Conservation (phyloP, 2,113 vertebrate species). For the Gopherus flavomarginatus region DNA sequence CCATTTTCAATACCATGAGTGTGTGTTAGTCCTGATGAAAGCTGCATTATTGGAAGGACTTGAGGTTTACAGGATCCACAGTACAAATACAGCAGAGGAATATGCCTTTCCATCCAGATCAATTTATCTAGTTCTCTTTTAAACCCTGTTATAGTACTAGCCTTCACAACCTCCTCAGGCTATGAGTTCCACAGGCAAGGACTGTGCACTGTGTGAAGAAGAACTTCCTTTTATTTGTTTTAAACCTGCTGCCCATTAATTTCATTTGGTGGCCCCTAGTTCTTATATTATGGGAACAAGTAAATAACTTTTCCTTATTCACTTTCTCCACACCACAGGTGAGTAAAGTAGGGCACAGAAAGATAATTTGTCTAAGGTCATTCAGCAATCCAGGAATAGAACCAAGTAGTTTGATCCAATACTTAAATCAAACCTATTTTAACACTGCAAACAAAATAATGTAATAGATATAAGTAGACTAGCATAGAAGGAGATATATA, state of each 20-base stretch:
- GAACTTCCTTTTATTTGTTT: no score
- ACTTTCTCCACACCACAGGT: background rate
- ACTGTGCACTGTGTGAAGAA: no score
- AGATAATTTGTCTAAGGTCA: background rate
- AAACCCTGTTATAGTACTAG: no score
- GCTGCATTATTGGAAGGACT: background rate
- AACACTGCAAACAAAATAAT: background rate
- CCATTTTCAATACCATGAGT: background rate
- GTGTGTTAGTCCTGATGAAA: background rate
- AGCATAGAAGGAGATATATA: background rate
- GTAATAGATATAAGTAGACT: background rate
- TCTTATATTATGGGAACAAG: no score
- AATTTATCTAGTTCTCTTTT: background rate
- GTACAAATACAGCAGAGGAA: background rate
- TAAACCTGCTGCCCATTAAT: no score
- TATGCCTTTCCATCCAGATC: background rate
- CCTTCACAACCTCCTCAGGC: no score
- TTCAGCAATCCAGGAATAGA: background rate
- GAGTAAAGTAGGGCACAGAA: background rate
- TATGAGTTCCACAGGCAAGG: no score
- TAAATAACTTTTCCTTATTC: no score
- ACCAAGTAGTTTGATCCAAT: background rate
- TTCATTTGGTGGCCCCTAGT: no score
- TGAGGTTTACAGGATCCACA: background rate
- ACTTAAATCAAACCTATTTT: background rate